Evolutionary conservation across 1,140 invertebrate genomes (phyloP).

Genomic region (Drosophila triauraria): DNA sequence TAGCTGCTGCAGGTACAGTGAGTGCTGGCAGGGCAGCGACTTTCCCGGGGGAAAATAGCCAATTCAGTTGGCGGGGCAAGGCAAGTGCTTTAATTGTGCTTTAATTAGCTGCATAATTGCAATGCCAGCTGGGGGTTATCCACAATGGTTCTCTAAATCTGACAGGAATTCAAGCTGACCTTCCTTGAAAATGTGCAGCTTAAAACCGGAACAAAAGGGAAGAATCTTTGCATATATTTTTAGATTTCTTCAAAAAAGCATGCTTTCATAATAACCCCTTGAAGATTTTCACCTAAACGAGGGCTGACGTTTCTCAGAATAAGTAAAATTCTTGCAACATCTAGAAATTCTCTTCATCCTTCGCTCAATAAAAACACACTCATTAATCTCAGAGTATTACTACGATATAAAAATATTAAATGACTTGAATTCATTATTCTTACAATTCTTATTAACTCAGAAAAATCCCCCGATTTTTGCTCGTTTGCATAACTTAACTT

Average conservation of each 20-base stretch:
- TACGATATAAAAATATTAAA: background rate
- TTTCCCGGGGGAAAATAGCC: background rate
- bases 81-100: constrained; percentile 55
- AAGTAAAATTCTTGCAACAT: background rate
- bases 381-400: background rate
- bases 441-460: background rate
- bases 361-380: background rate
- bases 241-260: background rate
- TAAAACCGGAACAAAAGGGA: too few species aligned
- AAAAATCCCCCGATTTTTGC: background rate
- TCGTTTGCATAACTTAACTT: background rate
- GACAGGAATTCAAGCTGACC: constrained; percentile 1
- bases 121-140: constrained; percentile 17
- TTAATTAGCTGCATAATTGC: constrained; percentile 74
- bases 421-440: background rate
- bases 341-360: background rate
- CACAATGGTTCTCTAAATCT: background rate
- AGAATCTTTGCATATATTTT: background rate
- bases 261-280: background rate
- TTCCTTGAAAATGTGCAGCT: background rate
- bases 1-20: constrained; percentile 11
- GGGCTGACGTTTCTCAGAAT: background rate
- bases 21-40: constrained; percentile 3
- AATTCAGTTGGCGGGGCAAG: background rate
- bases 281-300: background rate